These are phyloP conservation scores for Parazoanthus darwini DNA, from an alignment of 92 coral and sea anemone genomes.

Conservation along the genomic window DNA sequence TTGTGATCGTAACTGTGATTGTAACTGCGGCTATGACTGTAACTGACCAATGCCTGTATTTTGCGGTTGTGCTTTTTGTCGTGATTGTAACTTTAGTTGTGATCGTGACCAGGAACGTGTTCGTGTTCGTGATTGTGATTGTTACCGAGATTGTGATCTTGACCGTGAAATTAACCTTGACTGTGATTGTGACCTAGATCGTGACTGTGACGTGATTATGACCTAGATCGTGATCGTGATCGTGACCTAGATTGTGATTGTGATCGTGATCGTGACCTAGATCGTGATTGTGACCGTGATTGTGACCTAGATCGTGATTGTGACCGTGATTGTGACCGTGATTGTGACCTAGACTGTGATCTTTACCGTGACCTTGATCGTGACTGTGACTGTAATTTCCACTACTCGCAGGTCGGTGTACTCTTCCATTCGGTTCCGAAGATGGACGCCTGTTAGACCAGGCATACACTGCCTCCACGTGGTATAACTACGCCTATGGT, in stretches of 20 bases:
- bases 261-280: neutral
- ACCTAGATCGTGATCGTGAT: neutral
- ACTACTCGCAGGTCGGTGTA: constrained; percentile 56
- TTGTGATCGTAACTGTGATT: neutral
- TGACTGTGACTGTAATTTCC: neutral
- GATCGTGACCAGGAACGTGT: neutral
- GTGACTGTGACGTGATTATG: neutral
- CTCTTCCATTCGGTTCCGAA: constrained; percentile 79
- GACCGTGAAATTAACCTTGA: neutral
- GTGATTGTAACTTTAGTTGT: too few relatives aligned
- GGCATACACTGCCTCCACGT: constrained; percentile 62
- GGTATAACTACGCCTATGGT: constrained; percentile 70
- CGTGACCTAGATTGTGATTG: too few relatives aligned
- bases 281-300: neutral
- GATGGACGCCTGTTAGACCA: constrained; percentile 63
- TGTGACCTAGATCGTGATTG: neutral
- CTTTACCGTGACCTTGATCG: neutral
- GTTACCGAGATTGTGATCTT: neutral
- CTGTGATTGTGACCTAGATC: neutral
- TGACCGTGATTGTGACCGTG: neutral
- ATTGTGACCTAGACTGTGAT: neutral
- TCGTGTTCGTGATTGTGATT: neutral
- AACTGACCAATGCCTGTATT: neutral
- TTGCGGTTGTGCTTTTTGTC: neutral
- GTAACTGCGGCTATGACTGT: neutral